Evolutionary conservation across 2,113 vertebrate genomes (phyloP).

Genomic region (Phyllostomus hastatus): DNA sequence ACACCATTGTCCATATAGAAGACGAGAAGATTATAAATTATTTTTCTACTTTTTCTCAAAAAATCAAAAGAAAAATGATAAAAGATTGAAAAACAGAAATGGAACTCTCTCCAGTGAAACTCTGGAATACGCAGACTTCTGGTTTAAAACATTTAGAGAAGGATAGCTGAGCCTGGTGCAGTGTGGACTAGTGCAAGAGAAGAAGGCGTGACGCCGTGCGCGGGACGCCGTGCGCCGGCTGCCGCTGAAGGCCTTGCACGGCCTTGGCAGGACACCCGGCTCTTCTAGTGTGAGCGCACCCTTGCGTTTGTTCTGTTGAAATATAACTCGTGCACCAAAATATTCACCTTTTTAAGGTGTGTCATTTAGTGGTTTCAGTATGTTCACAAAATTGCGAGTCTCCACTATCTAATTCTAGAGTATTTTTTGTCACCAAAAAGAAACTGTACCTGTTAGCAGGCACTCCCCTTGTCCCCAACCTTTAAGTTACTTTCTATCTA

Average conservation of each 20-base stretch:
- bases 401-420: neutral
- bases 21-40: neutral
- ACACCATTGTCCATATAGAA: neutral
- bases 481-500: neutral
- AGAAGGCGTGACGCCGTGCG: neutral
- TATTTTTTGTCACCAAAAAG: neutral
- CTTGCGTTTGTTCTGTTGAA: neutral
- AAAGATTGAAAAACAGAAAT: neutral
- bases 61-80: conserved; percentile 18
- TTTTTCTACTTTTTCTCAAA: neutral
- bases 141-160: neutral
- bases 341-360: neutral
- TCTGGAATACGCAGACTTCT: neutral
- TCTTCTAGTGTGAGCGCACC: neutral
- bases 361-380: neutral
- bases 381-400: neutral
- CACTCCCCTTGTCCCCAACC: neutral
- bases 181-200: neutral
- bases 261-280: neutral
- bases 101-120: neutral
- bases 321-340: neutral
- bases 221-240: neutral
- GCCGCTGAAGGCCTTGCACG: neutral
- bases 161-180: neutral
- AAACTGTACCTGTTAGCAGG: neutral